Evolutionary conservation across 2,113 vertebrate genomes (phyloP), one percentile per base, ranked within the genome.

Genomic region (Litocranius walleri): DNA sequence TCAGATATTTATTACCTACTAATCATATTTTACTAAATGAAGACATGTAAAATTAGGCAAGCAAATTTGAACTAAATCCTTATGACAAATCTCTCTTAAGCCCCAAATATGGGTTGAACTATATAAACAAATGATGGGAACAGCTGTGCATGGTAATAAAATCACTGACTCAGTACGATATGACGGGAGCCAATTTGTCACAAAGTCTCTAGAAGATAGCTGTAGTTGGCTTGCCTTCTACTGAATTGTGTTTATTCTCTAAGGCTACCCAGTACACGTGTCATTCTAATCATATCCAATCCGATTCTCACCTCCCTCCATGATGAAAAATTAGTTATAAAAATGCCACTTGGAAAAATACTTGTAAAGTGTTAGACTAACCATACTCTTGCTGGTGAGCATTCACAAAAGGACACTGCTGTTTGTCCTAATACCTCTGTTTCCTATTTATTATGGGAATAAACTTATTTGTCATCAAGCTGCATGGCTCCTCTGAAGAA

Each of bases 211-310:
- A 77, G 84, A 97, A 92, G 64, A 21, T 61, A 77, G 61, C 62
- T 57, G 61, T 10, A 19, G n/a, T 61, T 85, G 81, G 50, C 50
- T 12, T 61, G 90, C 1, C 54, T 90, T 94, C 71, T 67, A 90
- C 33, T 71, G 85, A 84, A 77, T 27, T 88, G 74, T 40, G 74
- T 77, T 59, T 92, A 91, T 82, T 96, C 88, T 90, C 85, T 83
- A 57, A 45, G 80, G 94, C 87, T 59, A 62, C 16, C 36, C 29
- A 52, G 61, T 33, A 52, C 92, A 91, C 59, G 94, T 91, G 78
- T 85, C 97, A 89, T 23, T 83, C 50, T 74, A 91, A 87, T 91
- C 85, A 88, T 45, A 97, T 64, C 64, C 96, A 90, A 94, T 92
- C 94, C 2, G 25, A 40, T 92, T 96, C 90, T 93, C 84, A 62